phyloP scores from a whole-genome alignment of 2,888 invertebrate species.

The Tortrix viridana region DNA sequence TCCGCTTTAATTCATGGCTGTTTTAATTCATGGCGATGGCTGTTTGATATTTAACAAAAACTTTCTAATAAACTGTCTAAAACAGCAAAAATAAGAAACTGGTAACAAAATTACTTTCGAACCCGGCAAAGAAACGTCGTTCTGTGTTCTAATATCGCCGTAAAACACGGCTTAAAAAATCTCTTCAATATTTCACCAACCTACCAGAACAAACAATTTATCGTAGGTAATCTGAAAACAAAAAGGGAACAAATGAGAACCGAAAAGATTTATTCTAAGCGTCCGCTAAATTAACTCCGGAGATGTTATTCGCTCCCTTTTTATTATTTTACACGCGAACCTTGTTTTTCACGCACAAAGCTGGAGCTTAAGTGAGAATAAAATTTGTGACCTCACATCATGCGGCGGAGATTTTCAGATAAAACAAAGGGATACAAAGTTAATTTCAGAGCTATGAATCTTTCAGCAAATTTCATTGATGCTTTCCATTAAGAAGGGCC shows the following conservation, averaged over 20 bases:
- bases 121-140: too few relatives aligned
- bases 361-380: slow-evolving; percentile 48
- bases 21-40: too few relatives aligned
- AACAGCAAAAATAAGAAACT: too few relatives aligned
- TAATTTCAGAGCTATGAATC: slow-evolving; percentile 24
- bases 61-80: too few relatives aligned
- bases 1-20: too few relatives aligned
- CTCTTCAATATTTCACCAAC: slow-evolving; percentile 32
- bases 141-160: neutral
- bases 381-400: slow-evolving; percentile 49
- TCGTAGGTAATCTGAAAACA: slow-evolving; percentile 38
- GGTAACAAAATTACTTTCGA: too few relatives aligned
- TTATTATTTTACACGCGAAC: slow-evolving; percentile 60
- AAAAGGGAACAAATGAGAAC: slow-evolving; percentile 52
- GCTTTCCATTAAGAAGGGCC: slow-evolving; percentile 6
- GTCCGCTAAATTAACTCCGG: slow-evolving; percentile 60
- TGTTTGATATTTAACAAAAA: too few relatives aligned
- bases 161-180: slow-evolving; percentile 29
- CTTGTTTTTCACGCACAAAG: slow-evolving; percentile 53
- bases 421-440: slow-evolving; percentile 35
- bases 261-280: slow-evolving; percentile 62
- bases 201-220: slow-evolving; percentile 38
- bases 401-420: slow-evolving; percentile 39
- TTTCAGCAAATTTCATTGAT: slow-evolving; percentile 11
- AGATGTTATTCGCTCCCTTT: slow-evolving; percentile 60